Evolutionary conservation across 1,140 invertebrate species (phyloP).

Genomic region (Trachymyrmex cornetzi): DNA sequence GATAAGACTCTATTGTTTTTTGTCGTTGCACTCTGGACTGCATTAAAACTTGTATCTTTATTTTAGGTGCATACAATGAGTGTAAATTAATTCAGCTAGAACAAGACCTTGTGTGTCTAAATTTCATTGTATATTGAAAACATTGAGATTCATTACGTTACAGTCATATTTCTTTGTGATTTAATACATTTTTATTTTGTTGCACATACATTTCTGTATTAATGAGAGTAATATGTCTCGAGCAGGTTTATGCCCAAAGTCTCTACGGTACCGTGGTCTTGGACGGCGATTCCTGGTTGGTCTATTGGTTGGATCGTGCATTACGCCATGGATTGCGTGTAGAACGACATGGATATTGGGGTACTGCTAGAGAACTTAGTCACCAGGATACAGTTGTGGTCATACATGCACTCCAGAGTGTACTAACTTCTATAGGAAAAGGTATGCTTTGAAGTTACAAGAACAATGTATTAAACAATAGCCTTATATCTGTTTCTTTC

Average conservation of each 20-base stretch:
- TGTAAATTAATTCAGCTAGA: too few relatives aligned
- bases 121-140: neutral
- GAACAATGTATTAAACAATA: neutral
- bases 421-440: constrained; percentile 86
- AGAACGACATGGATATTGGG: constrained; percentile 88
- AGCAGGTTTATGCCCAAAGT: constrained; percentile 85
- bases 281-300: constrained; percentile 86
- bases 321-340: constrained; percentile 85
- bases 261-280: constrained; percentile 85
- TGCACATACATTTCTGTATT: neutral
- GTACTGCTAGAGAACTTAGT: constrained; percentile 87
- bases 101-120: too few relatives aligned
- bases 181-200: neutral
- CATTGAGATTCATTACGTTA: neutral
- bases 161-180: neutral
- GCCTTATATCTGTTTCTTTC: neutral
- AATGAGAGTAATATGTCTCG: constrained; percentile 22
- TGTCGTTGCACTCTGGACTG: too few relatives aligned
- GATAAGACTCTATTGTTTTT: neutral
- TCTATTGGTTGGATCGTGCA: constrained; percentile 86
- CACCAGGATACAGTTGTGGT: constrained; percentile 86
- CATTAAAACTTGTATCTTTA: too few relatives aligned
- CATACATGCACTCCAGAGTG: constrained; percentile 85
- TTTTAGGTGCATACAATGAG: too few relatives aligned
- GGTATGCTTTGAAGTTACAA: constrained; percentile 73